A percentile compares a stretch with the other conserved stretches of the same genome.
Conservation (phyloP, 2,113 vertebrate genomes). For the Callionymus lyra region DNA sequence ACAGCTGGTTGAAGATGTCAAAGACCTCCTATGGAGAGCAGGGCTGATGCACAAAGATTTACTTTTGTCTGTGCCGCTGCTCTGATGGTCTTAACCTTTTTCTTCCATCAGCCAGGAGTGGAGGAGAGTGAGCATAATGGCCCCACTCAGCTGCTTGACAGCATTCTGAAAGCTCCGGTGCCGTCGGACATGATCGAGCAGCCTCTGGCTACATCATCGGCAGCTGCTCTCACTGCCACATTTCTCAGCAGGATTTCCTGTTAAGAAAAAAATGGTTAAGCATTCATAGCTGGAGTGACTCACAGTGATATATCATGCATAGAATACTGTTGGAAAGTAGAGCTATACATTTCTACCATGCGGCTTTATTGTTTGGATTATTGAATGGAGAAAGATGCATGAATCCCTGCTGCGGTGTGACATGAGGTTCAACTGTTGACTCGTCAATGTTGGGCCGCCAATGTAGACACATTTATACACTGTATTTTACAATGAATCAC, state of each 20-base stretch:
- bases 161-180: constrained; percentile 35
- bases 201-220: constrained; percentile 21
- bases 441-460: no score
- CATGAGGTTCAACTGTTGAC: no score
- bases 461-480: no score
- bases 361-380: no score
- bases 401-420: no score
- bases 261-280: constrained; percentile 21
- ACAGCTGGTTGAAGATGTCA: constrained; percentile 45
- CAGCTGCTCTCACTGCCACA: constrained; percentile 28
- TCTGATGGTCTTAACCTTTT: constrained; percentile 31
- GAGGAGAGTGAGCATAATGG: constrained; percentile 34
- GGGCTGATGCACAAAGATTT: constrained; percentile 20
- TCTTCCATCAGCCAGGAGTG: constrained; percentile 32
- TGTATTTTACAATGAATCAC: no score
- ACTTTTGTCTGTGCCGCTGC: constrained; percentile 26
- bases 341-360: no score
- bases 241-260: constrained; percentile 47
- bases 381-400: no score
- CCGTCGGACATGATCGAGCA: constrained; percentile 31
- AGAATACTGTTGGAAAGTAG: background rate
- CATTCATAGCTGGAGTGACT: constrained; percentile 21
- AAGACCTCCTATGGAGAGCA: constrained; percentile 35
- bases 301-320: constrained; percentile 17
- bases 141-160: constrained; percentile 29